Evolutionary conservation across 2,888 invertebrate genomes (phyloP).

Genomic region (Alloplasta piceator): DNA sequence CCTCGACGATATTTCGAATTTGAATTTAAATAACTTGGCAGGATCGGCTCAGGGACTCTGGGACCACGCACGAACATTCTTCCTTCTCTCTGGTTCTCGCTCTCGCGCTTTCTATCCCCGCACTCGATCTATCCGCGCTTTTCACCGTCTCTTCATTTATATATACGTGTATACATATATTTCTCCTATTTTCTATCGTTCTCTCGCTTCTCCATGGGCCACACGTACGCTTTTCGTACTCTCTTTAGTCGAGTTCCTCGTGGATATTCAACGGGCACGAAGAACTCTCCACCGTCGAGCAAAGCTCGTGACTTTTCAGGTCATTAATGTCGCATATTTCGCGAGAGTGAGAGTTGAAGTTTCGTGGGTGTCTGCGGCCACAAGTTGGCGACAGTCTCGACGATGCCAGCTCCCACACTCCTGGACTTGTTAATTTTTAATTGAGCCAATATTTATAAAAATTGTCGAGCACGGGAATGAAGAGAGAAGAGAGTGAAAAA

Average conservation of each 20-base stretch:
- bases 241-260: conserved; percentile 55
- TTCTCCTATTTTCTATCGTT: conserved; percentile 60
- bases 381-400: conserved; percentile 4
- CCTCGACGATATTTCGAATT: conserved; percentile 84
- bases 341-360: neutral
- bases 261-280: conserved; percentile 59
- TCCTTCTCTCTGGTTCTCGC: conserved; percentile 67
- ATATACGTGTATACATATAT: conserved; percentile 42
- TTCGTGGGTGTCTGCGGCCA: neutral
- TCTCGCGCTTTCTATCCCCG: conserved; percentile 61
- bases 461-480: conserved; percentile 69
- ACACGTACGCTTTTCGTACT: conserved; percentile 53
- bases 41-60: conserved; percentile 83
- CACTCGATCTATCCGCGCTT: conserved; percentile 56
- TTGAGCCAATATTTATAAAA: conserved; percentile 81
- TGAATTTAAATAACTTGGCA: conserved; percentile 84
- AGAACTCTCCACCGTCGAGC: conserved; percentile 27
- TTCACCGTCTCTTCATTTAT: conserved; percentile 41
- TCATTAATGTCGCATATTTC: conserved; percentile 67
- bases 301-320: conserved; percentile 72
- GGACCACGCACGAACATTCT: conserved; percentile 81
- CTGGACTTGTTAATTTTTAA: conserved; percentile 76
- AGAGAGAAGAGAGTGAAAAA: conserved; percentile 20
- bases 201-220: conserved; percentile 62
- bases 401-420: conserved; percentile 30